Evolutionary conservation across 1,140 invertebrate species (phyloP).

Genomic region (Pseudomyrmex dendroicus): DNA sequence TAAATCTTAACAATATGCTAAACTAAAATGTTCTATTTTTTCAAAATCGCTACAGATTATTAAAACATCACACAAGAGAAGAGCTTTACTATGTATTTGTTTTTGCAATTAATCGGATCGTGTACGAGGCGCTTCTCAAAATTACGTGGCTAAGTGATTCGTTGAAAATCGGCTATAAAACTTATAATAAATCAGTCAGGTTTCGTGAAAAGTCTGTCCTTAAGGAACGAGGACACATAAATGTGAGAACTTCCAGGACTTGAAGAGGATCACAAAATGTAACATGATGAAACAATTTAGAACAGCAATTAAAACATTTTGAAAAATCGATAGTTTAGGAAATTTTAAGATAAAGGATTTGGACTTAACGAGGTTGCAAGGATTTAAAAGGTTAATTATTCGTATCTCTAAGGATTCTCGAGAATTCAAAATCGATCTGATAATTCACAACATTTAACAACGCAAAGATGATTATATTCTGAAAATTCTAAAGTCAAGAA

Average conservation of each 20-base stretch:
- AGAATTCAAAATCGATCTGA: background rate
- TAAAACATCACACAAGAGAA: background rate
- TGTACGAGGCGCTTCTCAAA: conserved; percentile 52
- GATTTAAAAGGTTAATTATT: conserved; percentile 6
- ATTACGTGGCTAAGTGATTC: conserved; percentile 66
- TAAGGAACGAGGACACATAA: conserved; percentile 70
- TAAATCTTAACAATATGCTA: background rate
- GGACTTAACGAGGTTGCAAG: background rate
- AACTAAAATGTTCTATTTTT: background rate
- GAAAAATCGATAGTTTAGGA: background rate
- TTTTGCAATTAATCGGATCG: conserved; percentile 40
- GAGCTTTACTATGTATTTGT: no score
- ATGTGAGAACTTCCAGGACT: background rate
- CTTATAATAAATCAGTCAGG: conserved; percentile 77
- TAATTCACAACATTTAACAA: background rate
- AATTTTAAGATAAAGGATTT: conserved; percentile 12
- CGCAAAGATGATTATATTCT: background rate
- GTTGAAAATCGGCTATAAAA: conserved; percentile 77
- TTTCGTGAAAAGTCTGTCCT: conserved; percentile 65
- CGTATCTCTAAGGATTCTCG: background rate
- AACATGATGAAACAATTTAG: background rate
- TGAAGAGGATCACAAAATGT: background rate
- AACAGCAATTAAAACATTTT: background rate
- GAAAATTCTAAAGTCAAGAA: background rate
- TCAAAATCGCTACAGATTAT: background rate